phyloP scores from a whole-genome alignment of 2,113 vertebrate genomes.

The Eonycteris spelaea region DNA sequence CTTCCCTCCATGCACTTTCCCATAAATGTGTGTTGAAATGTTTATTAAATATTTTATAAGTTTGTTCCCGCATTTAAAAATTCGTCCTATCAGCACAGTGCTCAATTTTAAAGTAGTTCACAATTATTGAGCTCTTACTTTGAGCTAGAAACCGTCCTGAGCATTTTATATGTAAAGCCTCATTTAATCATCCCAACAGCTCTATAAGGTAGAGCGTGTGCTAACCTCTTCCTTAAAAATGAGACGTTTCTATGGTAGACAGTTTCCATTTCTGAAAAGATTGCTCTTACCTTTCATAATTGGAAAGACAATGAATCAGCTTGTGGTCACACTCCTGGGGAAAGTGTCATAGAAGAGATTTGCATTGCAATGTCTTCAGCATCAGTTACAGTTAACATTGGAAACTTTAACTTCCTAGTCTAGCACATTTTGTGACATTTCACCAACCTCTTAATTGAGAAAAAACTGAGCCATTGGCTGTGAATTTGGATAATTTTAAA shows the following conservation, averaged over 20 bases:
- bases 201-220: background rate
- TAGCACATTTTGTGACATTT: constrained; percentile 11
- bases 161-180: constrained; percentile 5
- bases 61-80: constrained; percentile 34
- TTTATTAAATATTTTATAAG: constrained; percentile 56
- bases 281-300: background rate
- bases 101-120: constrained; percentile 39
- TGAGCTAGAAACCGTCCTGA: background rate
- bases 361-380: background rate
- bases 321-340: background rate
- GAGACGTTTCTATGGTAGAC: background rate
- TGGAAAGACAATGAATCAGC: background rate
- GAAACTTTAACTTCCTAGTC: background rate
- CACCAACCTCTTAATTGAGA: background rate
- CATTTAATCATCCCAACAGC: background rate
- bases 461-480: background rate
- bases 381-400: background rate
- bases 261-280: background rate
- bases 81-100: background rate
- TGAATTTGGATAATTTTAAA: constrained; percentile 15
- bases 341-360: background rate
- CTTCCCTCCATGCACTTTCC: background rate
- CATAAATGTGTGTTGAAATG: constrained; percentile 25
- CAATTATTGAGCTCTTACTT: background rate
- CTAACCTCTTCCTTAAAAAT: background rate